Conservation (phyloP, 2,888 invertebrate genomes). For the Mimas tiliae region DNA sequence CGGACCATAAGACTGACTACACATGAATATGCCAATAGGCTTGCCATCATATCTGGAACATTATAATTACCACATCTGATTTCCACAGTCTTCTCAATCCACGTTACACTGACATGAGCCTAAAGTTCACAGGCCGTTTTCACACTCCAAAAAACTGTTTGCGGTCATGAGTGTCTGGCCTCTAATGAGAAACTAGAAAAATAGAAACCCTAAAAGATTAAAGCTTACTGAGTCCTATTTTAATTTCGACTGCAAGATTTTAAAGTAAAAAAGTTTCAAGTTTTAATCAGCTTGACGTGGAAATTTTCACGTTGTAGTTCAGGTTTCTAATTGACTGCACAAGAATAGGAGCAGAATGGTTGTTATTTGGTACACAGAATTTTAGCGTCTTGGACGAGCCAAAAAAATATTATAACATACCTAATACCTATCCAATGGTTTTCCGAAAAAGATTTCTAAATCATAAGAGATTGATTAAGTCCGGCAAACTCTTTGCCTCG, state of each 20-base stretch:
- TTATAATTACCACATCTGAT: slow-evolving; percentile 4
- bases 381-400: neutral
- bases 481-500: no score
- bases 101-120: slow-evolving; percentile 31
- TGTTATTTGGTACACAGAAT: neutral
- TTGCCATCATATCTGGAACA: neutral
- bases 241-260: slow-evolving; percentile 25
- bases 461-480: no score
- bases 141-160: slow-evolving; percentile 62
- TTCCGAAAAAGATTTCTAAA: no score
- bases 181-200: slow-evolving; percentile 56
- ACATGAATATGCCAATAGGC: no score
- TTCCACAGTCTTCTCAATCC: neutral
- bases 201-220: slow-evolving; percentile 37
- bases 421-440: no score
- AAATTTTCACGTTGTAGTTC: neutral
- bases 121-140: slow-evolving; percentile 49
- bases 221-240: slow-evolving; percentile 27
- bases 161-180: slow-evolving; percentile 38
- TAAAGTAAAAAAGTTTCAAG: neutral
- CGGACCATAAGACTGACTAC: no score
- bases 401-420: no score
- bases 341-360: neutral
- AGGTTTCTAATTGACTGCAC: neutral
- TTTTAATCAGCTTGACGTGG: neutral